Evolutionary conservation across 1,140 invertebrate genomes (phyloP).

Genomic region (Dreissena rostriformis): DNA sequence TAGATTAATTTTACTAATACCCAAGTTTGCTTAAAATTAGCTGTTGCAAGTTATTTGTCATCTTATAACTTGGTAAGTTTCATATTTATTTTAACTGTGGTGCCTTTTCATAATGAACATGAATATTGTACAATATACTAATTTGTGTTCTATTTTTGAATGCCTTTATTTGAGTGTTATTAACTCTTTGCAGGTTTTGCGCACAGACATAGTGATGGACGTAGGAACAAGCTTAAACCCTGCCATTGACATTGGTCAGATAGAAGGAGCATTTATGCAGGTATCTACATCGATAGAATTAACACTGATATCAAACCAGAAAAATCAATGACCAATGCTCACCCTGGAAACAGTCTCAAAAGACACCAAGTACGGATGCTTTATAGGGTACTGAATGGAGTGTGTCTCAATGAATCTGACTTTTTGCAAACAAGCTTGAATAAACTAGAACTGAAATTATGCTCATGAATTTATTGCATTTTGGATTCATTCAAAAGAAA

Average conservation of each 20-base stretch:
- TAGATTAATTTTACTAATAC: too few species aligned
- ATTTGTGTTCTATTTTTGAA: too few species aligned
- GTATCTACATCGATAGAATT: slow-evolving; percentile 59
- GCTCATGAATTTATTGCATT: too few species aligned
- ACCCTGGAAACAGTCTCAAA: neutral
- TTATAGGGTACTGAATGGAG: neutral
- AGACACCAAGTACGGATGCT: neutral
- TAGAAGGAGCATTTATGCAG: slow-evolving; percentile 96
- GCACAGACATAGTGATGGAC: slow-evolving; percentile 98
- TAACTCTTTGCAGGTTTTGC: slow-evolving; percentile 85
- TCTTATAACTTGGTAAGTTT: too few species aligned
- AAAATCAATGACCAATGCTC: neutral
- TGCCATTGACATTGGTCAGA: slow-evolving; percentile 97
- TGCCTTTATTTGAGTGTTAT: neutral
- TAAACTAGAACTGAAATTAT: too few species aligned
- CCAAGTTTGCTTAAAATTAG: too few species aligned
- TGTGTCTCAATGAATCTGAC: neutral
- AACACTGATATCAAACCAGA: neutral
- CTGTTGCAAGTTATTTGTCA: too few species aligned
- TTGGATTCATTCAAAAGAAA: too few species aligned
- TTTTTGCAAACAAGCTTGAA: slow-evolving; percentile 1
- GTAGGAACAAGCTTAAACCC: slow-evolving; percentile 95
- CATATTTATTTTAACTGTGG: too few species aligned
- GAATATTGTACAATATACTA: too few species aligned
- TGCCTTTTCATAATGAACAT: too few species aligned